Evolutionary conservation across 1,140 invertebrate species (phyloP).

Genomic region (Ephestia elutella): DNA sequence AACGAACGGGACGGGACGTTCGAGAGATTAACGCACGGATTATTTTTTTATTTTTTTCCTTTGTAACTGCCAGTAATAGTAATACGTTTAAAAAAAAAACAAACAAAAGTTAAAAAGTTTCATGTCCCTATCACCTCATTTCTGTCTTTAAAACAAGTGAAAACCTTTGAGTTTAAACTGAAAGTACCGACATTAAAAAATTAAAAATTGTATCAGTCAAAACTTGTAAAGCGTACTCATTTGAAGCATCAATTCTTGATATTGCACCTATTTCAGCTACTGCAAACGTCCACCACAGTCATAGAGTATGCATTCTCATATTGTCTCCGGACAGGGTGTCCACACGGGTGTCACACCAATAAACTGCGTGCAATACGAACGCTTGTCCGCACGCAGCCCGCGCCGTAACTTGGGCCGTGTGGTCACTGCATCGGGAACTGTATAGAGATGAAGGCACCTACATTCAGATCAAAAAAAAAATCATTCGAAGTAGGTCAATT

Average conservation of each 20-base stretch:
- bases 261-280: too few relatives aligned
- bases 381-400: conserved; percentile 45
- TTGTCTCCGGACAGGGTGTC: conserved; percentile 1
- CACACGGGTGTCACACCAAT: conserved; percentile 42
- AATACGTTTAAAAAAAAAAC: neutral
- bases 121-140: too few relatives aligned
- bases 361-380: conserved; percentile 54
- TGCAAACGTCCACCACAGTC: neutral
- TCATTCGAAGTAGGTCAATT: too few relatives aligned
- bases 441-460: conserved; percentile 21
- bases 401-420: conserved; percentile 38
- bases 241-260: too few relatives aligned
- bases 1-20: conserved; percentile 23
- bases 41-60: conserved; percentile 17
- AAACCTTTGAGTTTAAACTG: too few relatives aligned
- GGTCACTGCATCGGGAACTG: conserved; percentile 22
- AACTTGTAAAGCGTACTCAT: too few relatives aligned
- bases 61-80: neutral
- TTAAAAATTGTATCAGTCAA: too few relatives aligned
- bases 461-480: too few relatives aligned
- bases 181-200: too few relatives aligned
- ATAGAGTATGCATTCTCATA: conserved; percentile 24
- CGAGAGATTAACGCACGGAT: conserved; percentile 24
- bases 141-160: too few relatives aligned
- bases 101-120: too few relatives aligned